phyloP scores from a whole-genome alignment of 1,140 invertebrate genomes.

The Lepidurus couesii region DNA sequence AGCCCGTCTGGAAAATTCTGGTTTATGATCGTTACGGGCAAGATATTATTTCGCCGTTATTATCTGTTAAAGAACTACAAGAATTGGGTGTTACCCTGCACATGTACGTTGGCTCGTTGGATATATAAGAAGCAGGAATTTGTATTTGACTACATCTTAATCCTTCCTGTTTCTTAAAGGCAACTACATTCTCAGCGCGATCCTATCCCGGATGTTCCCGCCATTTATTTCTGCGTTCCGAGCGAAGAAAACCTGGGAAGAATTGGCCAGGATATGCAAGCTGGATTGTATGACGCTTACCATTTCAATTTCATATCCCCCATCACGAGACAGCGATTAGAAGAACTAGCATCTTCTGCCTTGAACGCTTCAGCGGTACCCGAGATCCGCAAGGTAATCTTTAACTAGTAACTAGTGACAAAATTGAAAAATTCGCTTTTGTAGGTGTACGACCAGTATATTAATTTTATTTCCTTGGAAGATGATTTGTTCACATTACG shows the following conservation, averaged over 20 bases:
- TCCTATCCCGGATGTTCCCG: constrained; percentile 94
- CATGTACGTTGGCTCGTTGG: constrained; percentile 61
- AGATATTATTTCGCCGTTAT: constrained; percentile 95
- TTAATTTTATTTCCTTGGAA: constrained; percentile 97
- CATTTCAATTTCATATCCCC: constrained; percentile 98
- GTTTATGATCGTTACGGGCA: constrained; percentile 94
- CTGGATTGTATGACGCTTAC: constrained; percentile 89
- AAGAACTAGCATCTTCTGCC: constrained; percentile 88
- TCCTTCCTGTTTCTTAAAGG: constrained; percentile 47
- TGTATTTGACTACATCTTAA: constrained; percentile 13
- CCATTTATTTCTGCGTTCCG: constrained; percentile 97
- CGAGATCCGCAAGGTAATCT: constrained; percentile 77
- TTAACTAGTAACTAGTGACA: background rate
- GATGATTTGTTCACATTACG: constrained; percentile 94
- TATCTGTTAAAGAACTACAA: constrained; percentile 91
- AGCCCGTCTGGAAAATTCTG: constrained; percentile 92
- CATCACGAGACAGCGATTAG: constrained; percentile 86
- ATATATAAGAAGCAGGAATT: too few species aligned
- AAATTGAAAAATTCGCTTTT: constrained; percentile 37
- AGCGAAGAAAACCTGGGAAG: constrained; percentile 92
- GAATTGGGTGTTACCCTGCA: constrained; percentile 95
- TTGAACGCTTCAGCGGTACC: constrained; percentile 79
- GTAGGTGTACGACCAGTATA: constrained; percentile 89
- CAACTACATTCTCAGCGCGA: constrained; percentile 90
- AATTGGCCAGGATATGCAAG: constrained; percentile 79